Evolutionary conservation across 2,797 vertebrate species (phyloP).

Genomic region (Gymnoscopelus microlampas): DNA sequence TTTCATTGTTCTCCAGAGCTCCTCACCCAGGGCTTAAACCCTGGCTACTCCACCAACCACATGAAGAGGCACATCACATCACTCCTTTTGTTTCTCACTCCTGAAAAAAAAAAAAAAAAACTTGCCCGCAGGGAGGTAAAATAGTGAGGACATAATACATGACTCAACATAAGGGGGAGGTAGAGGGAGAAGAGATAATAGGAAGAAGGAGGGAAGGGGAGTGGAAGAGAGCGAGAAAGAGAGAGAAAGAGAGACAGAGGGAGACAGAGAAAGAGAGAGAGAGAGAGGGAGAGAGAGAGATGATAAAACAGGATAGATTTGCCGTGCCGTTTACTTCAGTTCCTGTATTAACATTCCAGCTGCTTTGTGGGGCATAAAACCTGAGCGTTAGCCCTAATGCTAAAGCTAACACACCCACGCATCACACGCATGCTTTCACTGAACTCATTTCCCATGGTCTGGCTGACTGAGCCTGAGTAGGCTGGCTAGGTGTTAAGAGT

Average conservation of each 20-base stretch:
- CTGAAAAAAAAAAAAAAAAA: conserved; percentile 31
- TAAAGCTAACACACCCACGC: conserved; percentile 76
- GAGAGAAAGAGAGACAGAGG: conserved; percentile 36
- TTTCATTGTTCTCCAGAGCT: conserved; percentile 64
- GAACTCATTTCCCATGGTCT: conserved; percentile 70
- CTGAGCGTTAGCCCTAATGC: conserved; percentile 62
- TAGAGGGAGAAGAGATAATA: neutral
- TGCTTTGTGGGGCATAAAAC: conserved; percentile 74
- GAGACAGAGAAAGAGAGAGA: conserved; percentile 30
- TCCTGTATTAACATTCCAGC: conserved; percentile 78
- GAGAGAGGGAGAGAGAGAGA: conserved; percentile 32
- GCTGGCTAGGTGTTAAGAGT: conserved; percentile 38
- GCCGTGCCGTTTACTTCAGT: conserved; percentile 64
- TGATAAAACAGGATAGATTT: conserved; percentile 43
- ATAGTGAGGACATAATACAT: conserved; percentile 38
- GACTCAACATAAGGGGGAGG: conserved; percentile 29
- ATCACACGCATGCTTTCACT: conserved; percentile 81
- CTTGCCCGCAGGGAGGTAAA: conserved; percentile 66
- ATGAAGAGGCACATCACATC: conserved; percentile 64
- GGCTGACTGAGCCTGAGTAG: conserved; percentile 49
- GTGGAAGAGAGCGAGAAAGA: conserved; percentile 32
- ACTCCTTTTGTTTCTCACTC: conserved; percentile 61
- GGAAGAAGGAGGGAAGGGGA: conserved; percentile 4
- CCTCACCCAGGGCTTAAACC: conserved; percentile 45
- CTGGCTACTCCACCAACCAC: conserved; percentile 53